phyloP scores from a whole-genome alignment of 2,797 vertebrate genomes.

The Pantherophis alleghaniensis region DNA sequence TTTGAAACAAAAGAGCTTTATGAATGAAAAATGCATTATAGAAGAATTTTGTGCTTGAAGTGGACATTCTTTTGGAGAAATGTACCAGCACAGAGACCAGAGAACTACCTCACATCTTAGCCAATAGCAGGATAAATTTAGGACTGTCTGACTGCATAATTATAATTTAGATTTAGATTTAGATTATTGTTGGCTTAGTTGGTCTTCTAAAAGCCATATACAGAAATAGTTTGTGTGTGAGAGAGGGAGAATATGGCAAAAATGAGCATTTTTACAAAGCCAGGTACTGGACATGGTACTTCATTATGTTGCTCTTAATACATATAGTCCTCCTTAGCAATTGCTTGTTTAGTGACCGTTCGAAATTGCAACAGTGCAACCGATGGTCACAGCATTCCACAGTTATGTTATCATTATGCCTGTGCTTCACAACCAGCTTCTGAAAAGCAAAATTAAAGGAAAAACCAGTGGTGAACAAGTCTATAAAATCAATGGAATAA shows the following conservation, averaged over 20 bases:
- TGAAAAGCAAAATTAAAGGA: not conserved
- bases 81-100: not conserved
- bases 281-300: not conserved
- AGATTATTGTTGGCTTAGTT: not conserved
- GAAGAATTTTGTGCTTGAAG: not conserved
- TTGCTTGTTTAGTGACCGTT: not conserved
- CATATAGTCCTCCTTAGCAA: not conserved
- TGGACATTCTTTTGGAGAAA: not conserved
- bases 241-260: not conserved
- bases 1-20: not conserved
- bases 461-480: not conserved
- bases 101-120: not conserved
- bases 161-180: not conserved
- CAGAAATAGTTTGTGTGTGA: not conserved
- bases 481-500: not conserved
- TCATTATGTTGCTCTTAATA: not conserved
- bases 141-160: not conserved
- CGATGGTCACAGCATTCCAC: not conserved
- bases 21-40: not conserved
- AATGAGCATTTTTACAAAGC: not conserved
- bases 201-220: not conserved
- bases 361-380: not conserved
- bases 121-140: not conserved
- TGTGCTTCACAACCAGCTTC: not conserved
- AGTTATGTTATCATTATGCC: not conserved